Base-by-base conservation (phyloP, 2,888 invertebrate species). In the Melitaea athalia region DNA sequence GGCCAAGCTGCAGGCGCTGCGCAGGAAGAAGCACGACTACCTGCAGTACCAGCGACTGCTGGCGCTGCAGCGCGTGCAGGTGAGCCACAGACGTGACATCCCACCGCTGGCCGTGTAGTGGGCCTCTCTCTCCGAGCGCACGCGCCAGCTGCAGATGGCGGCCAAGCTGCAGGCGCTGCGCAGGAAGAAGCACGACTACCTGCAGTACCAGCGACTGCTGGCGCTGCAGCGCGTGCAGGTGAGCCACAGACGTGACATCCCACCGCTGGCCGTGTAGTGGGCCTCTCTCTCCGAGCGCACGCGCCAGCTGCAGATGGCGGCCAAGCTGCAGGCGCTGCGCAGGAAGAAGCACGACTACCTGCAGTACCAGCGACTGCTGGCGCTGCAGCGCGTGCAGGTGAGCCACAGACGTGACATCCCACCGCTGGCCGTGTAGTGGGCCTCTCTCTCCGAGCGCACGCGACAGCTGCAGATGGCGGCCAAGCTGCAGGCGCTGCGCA, bases 311-410 rank as follows among this genome's bases (percentile, higher is more conserved):
- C 98, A 99, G 85, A 99, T 99, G 99, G 98, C 98, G 11, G 97
- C 98, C 77, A 99, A 99, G 83, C 92, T 99, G 72, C 99, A 99
- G 78, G 97, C 99, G 64, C 99, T 99, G 99, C 93, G 99, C 63
- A 98, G 99, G 92, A 99, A 99, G 93, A 99, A 99, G 85, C 97
- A 99, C 89, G 98, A 99, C 86, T 98, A 98, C 84, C 89, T 99
- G 77, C 97, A 97, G 84, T 99, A 98, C 88, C 99, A 99, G 89
- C 92, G 99, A 0, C 98, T 99, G 85, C 87, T 99, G 69, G 98
- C 99, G 0, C 86, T 99, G 79, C 98, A 98, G 83, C 93, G 98
- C 62, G 97, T 99, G 75, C 98, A 97, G 88, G 93, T 92, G 11
- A 11, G 55, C n/a, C n/a, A n/a, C n/a, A n/a, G n/a, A n/a, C n/a